These are phyloP conservation scores for Odontocolon sp. DNA, from an alignment of 2,888 invertebrate species.

Conservation along the genomic window DNA sequence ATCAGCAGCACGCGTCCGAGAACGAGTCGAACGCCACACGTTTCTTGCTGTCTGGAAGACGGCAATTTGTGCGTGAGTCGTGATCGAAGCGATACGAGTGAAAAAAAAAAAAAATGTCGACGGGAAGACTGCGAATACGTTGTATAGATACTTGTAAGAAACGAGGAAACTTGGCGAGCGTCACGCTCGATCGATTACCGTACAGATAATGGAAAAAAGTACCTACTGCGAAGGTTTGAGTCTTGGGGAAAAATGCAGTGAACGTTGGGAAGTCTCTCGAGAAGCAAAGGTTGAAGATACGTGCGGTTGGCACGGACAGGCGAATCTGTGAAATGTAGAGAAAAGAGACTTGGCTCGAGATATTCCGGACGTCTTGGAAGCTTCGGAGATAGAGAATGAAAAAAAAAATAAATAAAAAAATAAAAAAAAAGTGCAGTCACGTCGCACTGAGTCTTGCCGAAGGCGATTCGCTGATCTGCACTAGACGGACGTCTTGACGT, in stretches of 20 bases:
- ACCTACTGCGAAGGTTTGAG: conserved; percentile 24
- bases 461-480: conserved; percentile 35
- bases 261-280: conserved; percentile 12
- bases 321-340: conserved; percentile 46
- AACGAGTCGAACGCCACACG: conserved; percentile 2
- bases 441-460: conserved; percentile 44
- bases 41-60: not conserved
- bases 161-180: conserved; percentile 32
- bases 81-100: conserved; percentile 33
- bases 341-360: conserved; percentile 52
- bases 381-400: conserved; percentile 33
- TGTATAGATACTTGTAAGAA: not conserved
- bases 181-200: conserved; percentile 53
- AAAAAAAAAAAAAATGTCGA: conserved; percentile 21
- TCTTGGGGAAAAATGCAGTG: conserved; percentile 33
- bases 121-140: not conserved
- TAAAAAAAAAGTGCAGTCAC: conserved; percentile 51
- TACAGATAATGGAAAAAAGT: conserved; percentile 21
- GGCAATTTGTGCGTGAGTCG: conserved; percentile 47
- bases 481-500: conserved; percentile 43
- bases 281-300: conserved; percentile 30
- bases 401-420: conserved; percentile 22
- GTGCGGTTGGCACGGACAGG: conserved; percentile 55
- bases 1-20: conserved; percentile 42
- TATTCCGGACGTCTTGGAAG: conserved; percentile 34